Conservation (phyloP, 2,888 invertebrate species). For the Iselma pallidipennis region DNA sequence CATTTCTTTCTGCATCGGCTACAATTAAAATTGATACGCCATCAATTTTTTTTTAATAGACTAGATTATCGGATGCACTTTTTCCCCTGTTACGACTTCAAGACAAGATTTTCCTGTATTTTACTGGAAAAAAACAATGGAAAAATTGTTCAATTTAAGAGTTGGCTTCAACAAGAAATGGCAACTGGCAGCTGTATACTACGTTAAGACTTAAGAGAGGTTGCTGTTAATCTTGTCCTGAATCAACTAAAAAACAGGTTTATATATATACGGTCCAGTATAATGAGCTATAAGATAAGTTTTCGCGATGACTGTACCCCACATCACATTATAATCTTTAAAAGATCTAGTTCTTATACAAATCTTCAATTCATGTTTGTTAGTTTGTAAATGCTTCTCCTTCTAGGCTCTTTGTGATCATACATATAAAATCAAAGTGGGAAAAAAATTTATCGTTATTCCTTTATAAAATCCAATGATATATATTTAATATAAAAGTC, state of each 20-base stretch:
- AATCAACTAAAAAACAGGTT: slow-evolving; percentile 25
- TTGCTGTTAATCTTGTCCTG: slow-evolving; percentile 22
- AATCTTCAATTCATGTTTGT: slow-evolving; percentile 14
- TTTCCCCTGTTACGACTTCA: background rate
- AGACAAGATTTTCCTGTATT: background rate
- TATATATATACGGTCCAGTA: slow-evolving; percentile 19
- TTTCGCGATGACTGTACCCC: slow-evolving; percentile 24
- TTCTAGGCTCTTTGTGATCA: no score
- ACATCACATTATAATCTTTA: slow-evolving; percentile 6
- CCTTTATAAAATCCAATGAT: no score
- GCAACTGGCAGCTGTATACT: slow-evolving; percentile 1
- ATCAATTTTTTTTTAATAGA: background rate
- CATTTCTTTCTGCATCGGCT: slow-evolving; percentile 6
- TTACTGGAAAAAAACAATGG: background rate
- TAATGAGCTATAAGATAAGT: slow-evolving; percentile 21
- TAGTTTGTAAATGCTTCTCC: slow-evolving; percentile 6
- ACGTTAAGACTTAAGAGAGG: background rate
- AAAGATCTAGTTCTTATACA: slow-evolving; percentile 18
- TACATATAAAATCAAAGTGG: slow-evolving; percentile 13
- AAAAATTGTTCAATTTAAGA: background rate
- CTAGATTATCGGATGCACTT: background rate
- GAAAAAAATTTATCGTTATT: no score
- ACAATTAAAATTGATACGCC: slow-evolving; percentile 9
- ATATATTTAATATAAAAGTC: background rate
- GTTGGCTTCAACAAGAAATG: background rate